These are phyloP conservation scores for Ostrea edulis DNA, from an alignment of 1,140 invertebrate genomes.

Conservation along the genomic window DNA sequence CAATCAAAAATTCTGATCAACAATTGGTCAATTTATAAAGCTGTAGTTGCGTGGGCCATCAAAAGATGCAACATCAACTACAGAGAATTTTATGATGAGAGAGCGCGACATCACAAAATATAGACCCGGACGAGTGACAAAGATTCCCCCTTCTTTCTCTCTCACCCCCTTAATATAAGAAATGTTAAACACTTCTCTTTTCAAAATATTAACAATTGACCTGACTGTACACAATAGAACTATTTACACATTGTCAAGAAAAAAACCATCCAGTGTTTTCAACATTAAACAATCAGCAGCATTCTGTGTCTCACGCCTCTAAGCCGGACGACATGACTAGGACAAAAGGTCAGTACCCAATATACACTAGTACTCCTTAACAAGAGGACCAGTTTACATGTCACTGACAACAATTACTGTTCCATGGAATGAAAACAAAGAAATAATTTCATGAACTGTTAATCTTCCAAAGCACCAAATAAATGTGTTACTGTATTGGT, in stretches of 20 bases:
- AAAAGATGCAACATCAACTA: not conserved
- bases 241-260: conserved; percentile 34
- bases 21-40: not conserved
- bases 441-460: not conserved
- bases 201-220: conserved; percentile 11
- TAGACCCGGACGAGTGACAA: not conserved
- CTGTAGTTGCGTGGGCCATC: not conserved
- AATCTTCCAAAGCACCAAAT: not conserved
- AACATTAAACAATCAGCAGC: conserved; percentile 25
- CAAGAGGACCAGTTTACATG: conserved; percentile 18
- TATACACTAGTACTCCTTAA: not conserved
- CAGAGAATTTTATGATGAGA: not conserved
- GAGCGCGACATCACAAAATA: not conserved
- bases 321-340: conserved; percentile 14
- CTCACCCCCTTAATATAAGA: not conserved
- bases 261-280: not conserved
- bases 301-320: not conserved
- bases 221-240: conserved; percentile 18
- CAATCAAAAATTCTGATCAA: not conserved
- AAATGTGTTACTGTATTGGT: not conserved
- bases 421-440: not conserved
- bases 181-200: not conserved
- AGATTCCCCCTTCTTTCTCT: not conserved
- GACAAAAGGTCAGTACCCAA: conserved; percentile 27
- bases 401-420: not conserved